Base-by-base conservation (phyloP, 2,888 invertebrate species). In the Formica aserva region DNA sequence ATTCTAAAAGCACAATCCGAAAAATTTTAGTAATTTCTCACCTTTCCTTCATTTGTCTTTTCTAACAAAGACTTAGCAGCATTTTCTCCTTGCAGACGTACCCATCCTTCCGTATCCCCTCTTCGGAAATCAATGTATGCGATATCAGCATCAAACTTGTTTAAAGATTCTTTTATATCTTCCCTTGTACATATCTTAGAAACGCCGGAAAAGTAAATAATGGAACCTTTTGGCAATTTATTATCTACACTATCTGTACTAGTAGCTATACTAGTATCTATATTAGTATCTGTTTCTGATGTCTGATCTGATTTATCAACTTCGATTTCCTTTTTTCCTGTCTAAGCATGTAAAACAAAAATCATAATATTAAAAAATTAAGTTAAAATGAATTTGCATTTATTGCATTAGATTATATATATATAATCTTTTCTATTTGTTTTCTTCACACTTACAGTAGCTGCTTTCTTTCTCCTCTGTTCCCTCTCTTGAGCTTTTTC, bases 121-220 rank as follows among this genome's bases (percentile, higher is more conserved):
- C 96, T 96, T 89, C 96, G 96, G 93, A 96, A 98, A 92, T 98
- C 97, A 86, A 98, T 96, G 93, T 96, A 98, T 0, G 97, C 97
- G 67, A 97, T 95, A 55, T 97, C 96, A 92, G 93, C 88, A 92
- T 96, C 96, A 69, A 96, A 93, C 86, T 96, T 95, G n/a, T 94
- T 94, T 5, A 98, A 95, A 62, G 96, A 96, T 81, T 96, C 96
- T 92, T 97, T 98, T 38, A 98, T 96, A 88, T 97, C 96, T 93
- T 98, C 98, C 48, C 98, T 95, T 1, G 96, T 95, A 92, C 96
- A 95, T 57, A 96, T 96, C 18, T 96, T 96, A 2, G 96, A 95
- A 29, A 96, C 95, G 15, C 97, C 97, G 48, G 95, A 96, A 89
- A 98, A 96, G 89, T 97, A 96, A 26, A 98, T 94, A 38, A 98